phyloP scores from a whole-genome alignment of 2,888 invertebrate species.

The Lepas anatifera region DNA sequence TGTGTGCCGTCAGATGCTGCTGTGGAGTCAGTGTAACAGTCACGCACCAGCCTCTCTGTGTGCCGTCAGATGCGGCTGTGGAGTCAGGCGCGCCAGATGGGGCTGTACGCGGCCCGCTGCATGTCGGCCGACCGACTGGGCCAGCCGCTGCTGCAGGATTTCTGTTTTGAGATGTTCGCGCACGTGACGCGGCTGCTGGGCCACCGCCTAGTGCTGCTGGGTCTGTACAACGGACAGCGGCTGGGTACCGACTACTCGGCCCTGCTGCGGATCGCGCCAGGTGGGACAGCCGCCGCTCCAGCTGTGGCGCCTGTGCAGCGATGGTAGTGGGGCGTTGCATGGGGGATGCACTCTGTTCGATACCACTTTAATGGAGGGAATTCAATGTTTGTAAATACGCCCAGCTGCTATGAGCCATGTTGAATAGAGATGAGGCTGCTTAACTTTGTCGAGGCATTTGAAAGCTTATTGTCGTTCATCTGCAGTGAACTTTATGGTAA shows the following conservation, averaged over 20 bases:
- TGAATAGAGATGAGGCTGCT: no score
- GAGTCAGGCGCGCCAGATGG: constrained; percentile 98
- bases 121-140: constrained; percentile 52
- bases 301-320: no score
- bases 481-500: no score
- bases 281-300: constrained; percentile 33
- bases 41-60: background rate
- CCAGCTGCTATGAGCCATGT: no score
- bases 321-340: no score
- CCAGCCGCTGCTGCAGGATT: constrained; percentile 51
- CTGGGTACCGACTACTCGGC: constrained; percentile 65
- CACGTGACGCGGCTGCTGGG: constrained; percentile 94
- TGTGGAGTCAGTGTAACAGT: constrained; percentile 91
- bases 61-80: constrained; percentile 72
- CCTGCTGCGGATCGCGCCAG: constrained; percentile 67
- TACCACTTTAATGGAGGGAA: no score
- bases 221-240: constrained; percentile 85
- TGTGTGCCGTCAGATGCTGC: constrained; percentile 54
- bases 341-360: no score
- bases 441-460: no score
- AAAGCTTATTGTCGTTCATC: no score
- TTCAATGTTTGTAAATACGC: no score
- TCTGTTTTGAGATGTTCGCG: constrained; percentile 94
- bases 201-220: constrained; percentile 79
- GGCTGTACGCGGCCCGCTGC: constrained; percentile 77